These are phyloP conservation scores for Antennarius striatus DNA, from an alignment of 2,113 vertebrate species.

Conservation along the genomic window DNA sequence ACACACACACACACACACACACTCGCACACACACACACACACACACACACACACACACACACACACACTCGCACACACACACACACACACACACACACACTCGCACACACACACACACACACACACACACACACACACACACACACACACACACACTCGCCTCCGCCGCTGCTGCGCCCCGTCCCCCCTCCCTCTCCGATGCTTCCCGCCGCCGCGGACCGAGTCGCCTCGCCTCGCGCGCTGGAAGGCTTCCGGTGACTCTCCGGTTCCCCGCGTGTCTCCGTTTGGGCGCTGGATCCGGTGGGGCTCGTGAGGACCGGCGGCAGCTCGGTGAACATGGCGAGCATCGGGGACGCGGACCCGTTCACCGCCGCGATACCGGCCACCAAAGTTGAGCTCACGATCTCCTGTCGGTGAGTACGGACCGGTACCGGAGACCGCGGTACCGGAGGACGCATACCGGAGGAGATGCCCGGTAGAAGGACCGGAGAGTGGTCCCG, in stretches of 20 bases:
- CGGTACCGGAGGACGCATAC: no score
- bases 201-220: conserved; percentile 39
- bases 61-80: no score
- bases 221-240: conserved; percentile 21
- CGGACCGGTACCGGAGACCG: background rate
- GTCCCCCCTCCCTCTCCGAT: conserved; percentile 29
- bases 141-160: no score
- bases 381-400: conserved; percentile 95
- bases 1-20: no score
- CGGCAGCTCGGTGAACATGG: conserved; percentile 80
- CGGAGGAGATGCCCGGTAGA: no score
- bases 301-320: conserved; percentile 39
- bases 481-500: no score
- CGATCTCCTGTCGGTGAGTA: conserved; percentile 93
- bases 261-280: conserved; percentile 47
- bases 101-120: no score
- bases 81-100: no score
- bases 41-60: no score
- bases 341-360: conserved; percentile 89
- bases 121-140: no score
- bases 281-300: conserved; percentile 36
- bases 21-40: no score
- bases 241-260: no score
- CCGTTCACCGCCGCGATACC: conserved; percentile 90
- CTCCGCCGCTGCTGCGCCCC: background rate